These are phyloP conservation scores for Ptiloglossa arizonensis DNA, from an alignment of 1,140 invertebrate species.

Conservation along the genomic window DNA sequence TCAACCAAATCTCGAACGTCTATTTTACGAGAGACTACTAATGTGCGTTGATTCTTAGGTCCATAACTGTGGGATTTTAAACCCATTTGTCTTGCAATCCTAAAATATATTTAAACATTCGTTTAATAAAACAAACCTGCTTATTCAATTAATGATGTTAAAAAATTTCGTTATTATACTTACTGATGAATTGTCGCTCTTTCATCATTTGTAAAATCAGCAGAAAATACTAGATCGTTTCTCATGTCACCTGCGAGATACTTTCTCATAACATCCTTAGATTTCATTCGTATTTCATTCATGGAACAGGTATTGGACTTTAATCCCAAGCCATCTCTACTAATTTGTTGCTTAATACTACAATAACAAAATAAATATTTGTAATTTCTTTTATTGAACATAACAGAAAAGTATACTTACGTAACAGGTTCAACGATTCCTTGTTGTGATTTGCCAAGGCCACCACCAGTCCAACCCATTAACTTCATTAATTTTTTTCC, in stretches of 20 bases:
- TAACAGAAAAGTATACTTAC: slow-evolving; percentile 72
- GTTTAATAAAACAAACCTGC: slow-evolving; percentile 5
- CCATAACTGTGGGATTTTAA: slow-evolving; percentile 77
- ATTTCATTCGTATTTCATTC: slow-evolving; percentile 76
- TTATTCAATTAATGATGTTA: background rate
- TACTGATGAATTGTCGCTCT: slow-evolving; percentile 86
- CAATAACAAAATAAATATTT: slow-evolving; percentile 53
- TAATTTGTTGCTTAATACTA: slow-evolving; percentile 77
- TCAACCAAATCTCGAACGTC: slow-evolving; percentile 66
- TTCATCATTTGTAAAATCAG: slow-evolving; percentile 88
- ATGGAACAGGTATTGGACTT: slow-evolving; percentile 71
- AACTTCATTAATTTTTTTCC: slow-evolving; percentile 88
- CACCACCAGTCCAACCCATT: slow-evolving; percentile 92
- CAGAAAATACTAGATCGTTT: slow-evolving; percentile 86
- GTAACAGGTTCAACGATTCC: slow-evolving; percentile 86
- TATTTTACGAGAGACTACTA: slow-evolving; percentile 74
- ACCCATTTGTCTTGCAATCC: slow-evolving; percentile 74
- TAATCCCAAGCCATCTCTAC: slow-evolving; percentile 74
- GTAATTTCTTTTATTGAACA: background rate
- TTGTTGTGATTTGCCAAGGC: slow-evolving; percentile 86
- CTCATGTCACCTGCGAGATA: slow-evolving; percentile 81
- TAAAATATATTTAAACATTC: slow-evolving; percentile 50
- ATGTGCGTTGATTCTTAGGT: slow-evolving; percentile 65
- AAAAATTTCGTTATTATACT: slow-evolving; percentile 48
- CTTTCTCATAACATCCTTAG: slow-evolving; percentile 78